Base-by-base conservation (phyloP, 2,113 vertebrate species). In the Cyanoramphus novaezelandiae region DNA sequence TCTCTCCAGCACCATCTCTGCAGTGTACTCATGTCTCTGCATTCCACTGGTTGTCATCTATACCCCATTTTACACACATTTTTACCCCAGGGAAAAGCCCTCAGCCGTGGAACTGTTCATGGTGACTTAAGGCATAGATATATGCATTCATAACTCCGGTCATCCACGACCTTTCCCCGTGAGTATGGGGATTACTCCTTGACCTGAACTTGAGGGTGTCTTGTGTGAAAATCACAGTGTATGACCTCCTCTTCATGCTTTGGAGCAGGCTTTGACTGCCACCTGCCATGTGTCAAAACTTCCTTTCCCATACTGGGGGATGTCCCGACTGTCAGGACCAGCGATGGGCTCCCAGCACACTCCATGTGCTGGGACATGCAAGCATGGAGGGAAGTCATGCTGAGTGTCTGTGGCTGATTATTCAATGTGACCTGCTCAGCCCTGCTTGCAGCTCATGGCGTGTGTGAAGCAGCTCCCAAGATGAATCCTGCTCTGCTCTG, bases 181-280 rank as follows among this genome's bases (percentile, higher is more conserved):
- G 41, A 80, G 18, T 60, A 18, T 85, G 53, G 20, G 47, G 41
- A 21, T 60, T 82, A 71, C 52, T 81, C 20, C 19, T 55, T 78
- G 28, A 50, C 60, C 33, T 59, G 53, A 72, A 63, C 29, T 18
- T 89, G 60, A 78, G 16, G 11, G 11, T 29, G 7, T 28, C 65
- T 82, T 8, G 41, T 25, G 13, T 72, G 65, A 68, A 92, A 90
- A 63, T 28, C 29, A 14, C 46, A 18, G 7, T 24, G 19, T 49
- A 28, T 0, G 0, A 77, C 11, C 17, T 35, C 33, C 6, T 35
- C n/a, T 69, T 53, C 2, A 0, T 33, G 28, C 25, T 75, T 62
- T 49, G 46, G 47, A 24, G 15, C 21, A 39, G 46, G n/a, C 11
- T 43, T 53, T 1, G 1, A 6, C 39, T 60, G 41, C 44, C 41